Evolutionary conservation across 2,797 vertebrate genomes (phyloP).

Genomic region (Taeniopygia guttata): DNA sequence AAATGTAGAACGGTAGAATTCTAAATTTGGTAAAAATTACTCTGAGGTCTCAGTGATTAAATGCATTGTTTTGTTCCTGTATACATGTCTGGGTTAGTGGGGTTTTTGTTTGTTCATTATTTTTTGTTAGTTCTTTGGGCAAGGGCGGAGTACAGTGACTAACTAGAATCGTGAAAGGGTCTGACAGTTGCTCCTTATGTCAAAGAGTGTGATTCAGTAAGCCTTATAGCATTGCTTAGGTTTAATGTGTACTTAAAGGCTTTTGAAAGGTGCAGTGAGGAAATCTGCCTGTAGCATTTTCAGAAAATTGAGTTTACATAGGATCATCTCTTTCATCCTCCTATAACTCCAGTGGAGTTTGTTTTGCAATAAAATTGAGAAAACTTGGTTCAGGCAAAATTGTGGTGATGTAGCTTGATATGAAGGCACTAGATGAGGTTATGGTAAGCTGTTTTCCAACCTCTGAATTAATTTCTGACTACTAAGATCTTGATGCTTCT

Average conservation of each 20-base stretch:
- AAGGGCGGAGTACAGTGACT: background rate
- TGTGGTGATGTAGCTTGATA: background rate
- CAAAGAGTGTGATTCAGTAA: background rate
- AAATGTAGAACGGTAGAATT: background rate
- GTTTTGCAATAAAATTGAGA: background rate
- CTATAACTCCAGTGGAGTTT: background rate
- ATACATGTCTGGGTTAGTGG: background rate
- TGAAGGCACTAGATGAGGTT: background rate
- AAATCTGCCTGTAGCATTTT: slow-evolving; percentile 12
- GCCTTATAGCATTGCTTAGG: slow-evolving; percentile 4
- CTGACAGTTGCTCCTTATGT: background rate
- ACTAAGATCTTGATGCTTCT: background rate
- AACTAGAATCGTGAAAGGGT: background rate
- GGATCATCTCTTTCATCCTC: background rate
- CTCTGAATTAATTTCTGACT: background rate
- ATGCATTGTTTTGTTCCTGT: background rate
- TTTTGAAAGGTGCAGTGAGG: background rate
- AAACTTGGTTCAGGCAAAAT: background rate
- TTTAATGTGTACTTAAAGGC: background rate
- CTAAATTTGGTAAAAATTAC: background rate
- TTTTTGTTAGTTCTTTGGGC: background rate
- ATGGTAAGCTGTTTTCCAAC: background rate
- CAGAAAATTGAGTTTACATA: slow-evolving; percentile 30
- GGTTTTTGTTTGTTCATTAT: background rate
- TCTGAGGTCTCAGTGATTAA: background rate